Percentiles rank a stretch among this genome's conserved stretches.
phyloP scores from a whole-genome alignment of 2,797 vertebrate genomes.

The Sylvia borin region DNA sequence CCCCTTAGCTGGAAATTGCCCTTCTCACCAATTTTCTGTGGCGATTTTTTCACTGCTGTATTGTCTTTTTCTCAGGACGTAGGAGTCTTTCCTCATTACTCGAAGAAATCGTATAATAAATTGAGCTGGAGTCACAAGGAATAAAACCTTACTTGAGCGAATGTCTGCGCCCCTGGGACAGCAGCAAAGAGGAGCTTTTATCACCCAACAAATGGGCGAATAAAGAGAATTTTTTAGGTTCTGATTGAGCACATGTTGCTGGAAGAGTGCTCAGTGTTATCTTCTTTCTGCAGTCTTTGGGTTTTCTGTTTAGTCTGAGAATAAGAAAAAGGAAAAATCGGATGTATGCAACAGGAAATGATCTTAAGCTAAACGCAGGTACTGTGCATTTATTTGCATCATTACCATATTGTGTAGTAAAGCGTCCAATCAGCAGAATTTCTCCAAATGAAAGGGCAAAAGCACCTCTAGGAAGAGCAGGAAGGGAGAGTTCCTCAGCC shows the following conservation, averaged over 20 bases:
- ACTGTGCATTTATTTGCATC: background rate
- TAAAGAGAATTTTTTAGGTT: background rate
- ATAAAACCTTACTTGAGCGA: background rate
- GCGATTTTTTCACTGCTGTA: background rate
- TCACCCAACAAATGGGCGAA: background rate
- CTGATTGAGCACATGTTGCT: background rate
- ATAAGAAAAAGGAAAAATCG: background rate
- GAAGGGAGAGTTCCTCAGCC: background rate
- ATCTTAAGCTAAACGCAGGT: background rate
- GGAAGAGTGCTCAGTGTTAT: background rate
- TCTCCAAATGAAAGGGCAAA: background rate
- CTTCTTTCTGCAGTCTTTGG: background rate
- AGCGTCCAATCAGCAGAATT: background rate
- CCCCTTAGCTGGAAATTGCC: constrained; percentile 14
- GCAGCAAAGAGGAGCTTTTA: background rate
- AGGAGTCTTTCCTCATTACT: constrained; percentile 6
- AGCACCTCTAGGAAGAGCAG: background rate
- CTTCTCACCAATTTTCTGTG: background rate
- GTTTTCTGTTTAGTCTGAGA: background rate
- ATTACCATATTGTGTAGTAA: background rate
- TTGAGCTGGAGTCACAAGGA: background rate
- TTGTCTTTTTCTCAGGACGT: background rate
- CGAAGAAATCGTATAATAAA: background rate
- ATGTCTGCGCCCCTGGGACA: background rate
- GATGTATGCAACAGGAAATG: background rate